Percentiles rank a stretch among this genome's conserved stretches.
phyloP scores from a whole-genome alignment of 2,888 invertebrate genomes.

The Heliconius cydno region DNA sequence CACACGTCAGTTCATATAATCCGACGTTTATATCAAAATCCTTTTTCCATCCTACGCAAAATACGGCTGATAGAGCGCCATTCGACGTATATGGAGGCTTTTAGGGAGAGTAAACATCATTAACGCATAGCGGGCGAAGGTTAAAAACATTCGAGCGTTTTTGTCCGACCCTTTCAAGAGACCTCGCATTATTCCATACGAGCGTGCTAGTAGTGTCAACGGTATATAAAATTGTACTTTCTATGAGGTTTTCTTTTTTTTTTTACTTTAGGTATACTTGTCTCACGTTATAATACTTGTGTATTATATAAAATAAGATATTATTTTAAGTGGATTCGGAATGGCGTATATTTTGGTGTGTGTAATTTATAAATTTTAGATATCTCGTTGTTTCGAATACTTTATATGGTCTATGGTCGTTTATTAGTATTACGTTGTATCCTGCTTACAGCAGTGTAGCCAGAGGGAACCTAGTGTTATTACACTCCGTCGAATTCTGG shows the following conservation, averaged over 20 bases:
- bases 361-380: too few species aligned
- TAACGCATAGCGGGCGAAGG: constrained; percentile 67
- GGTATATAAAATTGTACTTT: constrained; percentile 6
- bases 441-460: too few species aligned
- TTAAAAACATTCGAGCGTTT: constrained; percentile 68
- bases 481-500: too few species aligned
- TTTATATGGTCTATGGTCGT: too few species aligned
- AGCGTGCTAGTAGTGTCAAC: constrained; percentile 23
- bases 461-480: too few species aligned
- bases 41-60: constrained; percentile 54
- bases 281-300: background rate
- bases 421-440: too few species aligned
- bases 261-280: background rate
- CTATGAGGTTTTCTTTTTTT: background rate
- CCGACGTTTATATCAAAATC: constrained; percentile 36
- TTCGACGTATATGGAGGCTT: constrained; percentile 63
- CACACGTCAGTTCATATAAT: constrained; percentile 20
- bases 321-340: too few species aligned
- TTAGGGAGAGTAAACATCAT: constrained; percentile 77
- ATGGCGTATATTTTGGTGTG: too few species aligned
- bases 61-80: constrained; percentile 54
- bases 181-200: constrained; percentile 40
- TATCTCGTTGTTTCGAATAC: too few species aligned
- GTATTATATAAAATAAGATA: too few species aligned
- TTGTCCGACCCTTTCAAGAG: constrained; percentile 59